Conservation (phyloP, 1,140 invertebrate genomes). For the Apocrypta bakeri region DNA sequence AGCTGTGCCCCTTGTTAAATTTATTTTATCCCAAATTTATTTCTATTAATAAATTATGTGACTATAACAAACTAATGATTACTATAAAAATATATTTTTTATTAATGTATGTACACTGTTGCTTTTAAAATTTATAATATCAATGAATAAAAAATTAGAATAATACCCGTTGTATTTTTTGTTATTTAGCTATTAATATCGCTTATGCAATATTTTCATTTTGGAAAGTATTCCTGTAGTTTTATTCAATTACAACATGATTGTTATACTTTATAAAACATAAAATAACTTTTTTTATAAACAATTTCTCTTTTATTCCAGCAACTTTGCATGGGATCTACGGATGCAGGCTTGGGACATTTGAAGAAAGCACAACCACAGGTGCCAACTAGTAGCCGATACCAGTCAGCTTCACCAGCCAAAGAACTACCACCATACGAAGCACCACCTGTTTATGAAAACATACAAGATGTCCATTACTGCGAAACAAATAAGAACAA, state of each 20-base stretch:
- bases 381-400: conserved; percentile 79
- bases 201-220: not conserved
- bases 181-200: not conserved
- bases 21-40: not conserved
- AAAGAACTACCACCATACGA: conserved; percentile 76
- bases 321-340: conserved; percentile 7
- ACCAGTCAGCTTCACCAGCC: conserved; percentile 67
- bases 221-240: not conserved
- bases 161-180: too few species aligned
- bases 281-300: not conserved
- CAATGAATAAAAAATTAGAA: too few species aligned
- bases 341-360: conserved; percentile 48
- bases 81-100: not conserved
- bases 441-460: conserved; percentile 82
- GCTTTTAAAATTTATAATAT: not conserved
- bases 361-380: conserved; percentile 79
- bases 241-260: not conserved
- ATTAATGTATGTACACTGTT: not conserved
- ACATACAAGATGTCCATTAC: conserved; percentile 79
- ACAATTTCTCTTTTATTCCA: not conserved
- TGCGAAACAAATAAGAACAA: conserved; percentile 68
- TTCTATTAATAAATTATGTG: not conserved
- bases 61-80: not conserved
- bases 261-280: not conserved
- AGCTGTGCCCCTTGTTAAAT: not conserved